Base-by-base conservation (phyloP, 2,113 vertebrate species). In the Mystacornis crossleyi region DNA sequence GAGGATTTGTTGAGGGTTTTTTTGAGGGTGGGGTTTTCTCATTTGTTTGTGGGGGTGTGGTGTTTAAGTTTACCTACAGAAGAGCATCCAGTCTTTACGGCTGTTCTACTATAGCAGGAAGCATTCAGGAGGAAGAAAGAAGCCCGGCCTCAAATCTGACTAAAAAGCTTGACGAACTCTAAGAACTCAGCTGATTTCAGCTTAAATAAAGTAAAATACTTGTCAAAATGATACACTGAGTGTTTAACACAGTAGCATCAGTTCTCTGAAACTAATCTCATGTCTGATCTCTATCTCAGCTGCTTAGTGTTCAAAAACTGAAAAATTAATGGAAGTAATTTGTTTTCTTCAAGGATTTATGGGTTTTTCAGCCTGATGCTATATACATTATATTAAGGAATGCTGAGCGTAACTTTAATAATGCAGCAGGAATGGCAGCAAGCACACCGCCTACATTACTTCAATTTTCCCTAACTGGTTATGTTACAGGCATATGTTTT, bases 1-100 rank as follows among this genome's bases (percentile, higher is more conserved):
- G 26, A 10, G 15, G 6, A 5, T 2, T 50, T 67, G 9, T 15
- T 40, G 23, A 2, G 1, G 1, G 6, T 25, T 25, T 86, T 19
- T 33, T 16, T 16, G 4, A 14, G 12, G 13, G 5, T 34, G 9
- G 1, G 3, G 0, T 1, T 45, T 64, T 40, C 60, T 17, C 7
- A 5, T 26, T 58, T 57, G 11, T 31, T 75, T 65, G 19, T 5
- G 33, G 4, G 7, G 2, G 3, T 29, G 8, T 29, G 23, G 11
- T n/a, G 14, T 14, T 25, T 33, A 50, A 25, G 3, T 74, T 81
- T 64, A 51, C 18, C 38, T 91, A 38, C 33, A 71, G 43, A 74
- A 55, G 8, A 71, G 4, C 34, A 83, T 31, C 23, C 58, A 43
- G 4, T 15, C 33, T 45, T 65, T 29, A 43, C 12, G 40, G 45